Percentiles rank a stretch among this genome's conserved stretches.
Conservation (phyloP, 2,888 invertebrate species). For the Thymelicus sylvestris region DNA sequence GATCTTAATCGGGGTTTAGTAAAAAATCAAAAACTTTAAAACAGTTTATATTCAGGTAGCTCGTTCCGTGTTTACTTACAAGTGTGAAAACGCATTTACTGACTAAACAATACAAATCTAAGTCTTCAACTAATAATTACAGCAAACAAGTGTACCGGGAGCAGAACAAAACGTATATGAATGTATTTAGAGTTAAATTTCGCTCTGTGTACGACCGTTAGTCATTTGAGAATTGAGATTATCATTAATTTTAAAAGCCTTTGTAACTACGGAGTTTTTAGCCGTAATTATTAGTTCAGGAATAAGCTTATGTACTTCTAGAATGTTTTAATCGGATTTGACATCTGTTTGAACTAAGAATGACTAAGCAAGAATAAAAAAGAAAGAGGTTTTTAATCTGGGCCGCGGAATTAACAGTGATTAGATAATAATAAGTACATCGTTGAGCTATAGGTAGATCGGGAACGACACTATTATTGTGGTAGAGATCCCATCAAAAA, state of each 20-base stretch:
- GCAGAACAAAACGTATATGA: constrained; percentile 47
- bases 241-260: neutral
- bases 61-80: constrained; percentile 50
- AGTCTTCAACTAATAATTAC: constrained; percentile 50
- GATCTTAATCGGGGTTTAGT: neutral
- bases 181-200: constrained; percentile 45
- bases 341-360: neutral
- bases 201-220: neutral
- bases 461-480: too few relatives aligned
- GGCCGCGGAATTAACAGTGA: neutral
- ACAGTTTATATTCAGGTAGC: constrained; percentile 51
- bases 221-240: neutral
- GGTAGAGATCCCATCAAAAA: too few relatives aligned
- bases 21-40: constrained; percentile 15
- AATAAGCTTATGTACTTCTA: too few relatives aligned
- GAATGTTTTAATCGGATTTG: neutral
- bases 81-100: constrained; percentile 58
- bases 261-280: neutral
- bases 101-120: constrained; percentile 55
- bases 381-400: neutral
- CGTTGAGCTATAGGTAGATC: too few relatives aligned
- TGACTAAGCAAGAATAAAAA: constrained; percentile 1
- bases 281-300: neutral
- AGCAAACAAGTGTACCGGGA: constrained; percentile 47
- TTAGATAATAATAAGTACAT: neutral